A percentile compares a stretch with the other conserved stretches of the same genome.
These are phyloP conservation scores for Torymus tubicola DNA, from an alignment of 2,888 invertebrate genomes.

Conservation along the genomic window DNA sequence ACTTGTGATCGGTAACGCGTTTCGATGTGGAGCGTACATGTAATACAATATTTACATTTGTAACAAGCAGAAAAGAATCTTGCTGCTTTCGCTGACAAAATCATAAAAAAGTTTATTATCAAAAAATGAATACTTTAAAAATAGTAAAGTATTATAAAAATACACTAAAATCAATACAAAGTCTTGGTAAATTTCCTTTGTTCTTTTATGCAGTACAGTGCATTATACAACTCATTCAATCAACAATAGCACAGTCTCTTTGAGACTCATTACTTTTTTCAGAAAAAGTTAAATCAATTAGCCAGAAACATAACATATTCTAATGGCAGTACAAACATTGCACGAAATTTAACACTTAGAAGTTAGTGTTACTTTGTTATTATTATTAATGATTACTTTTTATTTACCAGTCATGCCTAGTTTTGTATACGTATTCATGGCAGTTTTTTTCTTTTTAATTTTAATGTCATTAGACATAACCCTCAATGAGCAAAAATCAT, in stretches of 20 bases:
- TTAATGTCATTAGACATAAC: slow-evolving; percentile 48
- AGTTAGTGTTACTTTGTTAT: slow-evolving; percentile 34
- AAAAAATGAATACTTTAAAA: slow-evolving; percentile 35
- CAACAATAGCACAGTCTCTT: slow-evolving; percentile 33
- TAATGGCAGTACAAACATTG: slow-evolving; percentile 64
- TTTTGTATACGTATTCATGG: slow-evolving; percentile 60
- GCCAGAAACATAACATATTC: slow-evolving; percentile 47
- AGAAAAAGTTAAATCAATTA: slow-evolving; percentile 28
- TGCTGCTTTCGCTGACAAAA: slow-evolving; percentile 6
- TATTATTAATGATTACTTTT: slow-evolving; percentile 27
- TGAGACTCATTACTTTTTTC: slow-evolving; percentile 22
- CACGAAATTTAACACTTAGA: slow-evolving; percentile 59
- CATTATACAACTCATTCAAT: background rate
- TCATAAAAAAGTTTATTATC: slow-evolving; percentile 33
- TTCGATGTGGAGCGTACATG: slow-evolving; percentile 28
- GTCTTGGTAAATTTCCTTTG: slow-evolving; percentile 5
- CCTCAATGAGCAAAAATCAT: slow-evolving; percentile 39
- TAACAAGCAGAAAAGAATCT: slow-evolving; percentile 1
- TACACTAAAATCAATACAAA: slow-evolving; percentile 36
- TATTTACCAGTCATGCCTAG: slow-evolving; percentile 49
- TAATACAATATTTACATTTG: slow-evolving; percentile 29
- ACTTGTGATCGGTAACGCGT: slow-evolving; percentile 43
- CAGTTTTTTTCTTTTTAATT: slow-evolving; percentile 62
- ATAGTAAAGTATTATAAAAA: slow-evolving; percentile 35
- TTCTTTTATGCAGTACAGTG: slow-evolving; percentile 1